A percentile compares a stretch with the other conserved stretches of the same genome.
Conservation (phyloP, 2,888 invertebrate species). For the Tipula confusa region DNA sequence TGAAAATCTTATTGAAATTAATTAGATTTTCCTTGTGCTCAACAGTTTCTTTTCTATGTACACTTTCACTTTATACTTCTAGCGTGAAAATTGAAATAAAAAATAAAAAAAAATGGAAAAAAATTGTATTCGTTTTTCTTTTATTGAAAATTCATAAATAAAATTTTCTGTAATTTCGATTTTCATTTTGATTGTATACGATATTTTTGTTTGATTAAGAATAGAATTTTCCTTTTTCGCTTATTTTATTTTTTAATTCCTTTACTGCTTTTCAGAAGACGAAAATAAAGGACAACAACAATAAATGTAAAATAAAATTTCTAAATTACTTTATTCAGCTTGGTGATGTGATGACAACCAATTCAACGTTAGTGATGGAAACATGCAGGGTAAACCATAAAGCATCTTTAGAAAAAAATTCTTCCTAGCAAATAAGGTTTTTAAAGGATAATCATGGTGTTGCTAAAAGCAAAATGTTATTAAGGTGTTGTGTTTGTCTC, state of each 20-base stretch:
- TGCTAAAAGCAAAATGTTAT: no score
- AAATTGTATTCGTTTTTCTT: not conserved
- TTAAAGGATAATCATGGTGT: no score
- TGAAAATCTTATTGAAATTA: not conserved
- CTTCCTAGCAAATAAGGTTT: no score
- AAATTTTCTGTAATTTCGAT: not conserved
- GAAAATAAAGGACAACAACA: not conserved
- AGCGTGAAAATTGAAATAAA: not conserved
- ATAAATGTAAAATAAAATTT: not conserved
- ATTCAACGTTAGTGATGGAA: no score
- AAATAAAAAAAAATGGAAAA: not conserved
- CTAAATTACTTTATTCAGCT: not conserved
- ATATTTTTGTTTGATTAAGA: not conserved
- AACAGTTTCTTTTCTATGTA: not conserved
- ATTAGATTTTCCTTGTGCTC: not conserved
- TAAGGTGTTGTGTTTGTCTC: no score
- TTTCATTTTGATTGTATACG: not conserved
- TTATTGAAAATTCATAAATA: conserved; percentile 25
- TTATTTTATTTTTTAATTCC: not conserved
- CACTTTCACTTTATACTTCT: not conserved
- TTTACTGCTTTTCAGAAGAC: not conserved
- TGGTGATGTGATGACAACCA: not conserved
- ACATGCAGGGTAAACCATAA: no score
- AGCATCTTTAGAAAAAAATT: no score
- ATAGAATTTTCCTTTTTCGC: not conserved